Percentiles rank a stretch among this genome's conserved stretches.
phyloP scores from a whole-genome alignment of 2,797 vertebrate species.

The Nannoperca australis region DNA sequence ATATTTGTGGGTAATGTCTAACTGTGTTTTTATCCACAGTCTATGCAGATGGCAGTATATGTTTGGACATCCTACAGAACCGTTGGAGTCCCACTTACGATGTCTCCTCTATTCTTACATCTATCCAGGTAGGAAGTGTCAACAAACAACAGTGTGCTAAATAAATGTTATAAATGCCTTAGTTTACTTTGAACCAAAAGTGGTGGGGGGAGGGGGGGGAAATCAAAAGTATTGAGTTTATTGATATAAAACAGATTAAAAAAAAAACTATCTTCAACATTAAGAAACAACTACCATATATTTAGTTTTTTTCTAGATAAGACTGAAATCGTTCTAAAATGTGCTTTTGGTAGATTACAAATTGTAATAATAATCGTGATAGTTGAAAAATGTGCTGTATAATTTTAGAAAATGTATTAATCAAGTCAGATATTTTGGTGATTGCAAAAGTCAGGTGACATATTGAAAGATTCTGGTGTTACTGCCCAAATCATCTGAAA shows the following conservation, averaged over 20 bases:
- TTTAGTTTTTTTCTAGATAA: neutral
- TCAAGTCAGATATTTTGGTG: neutral
- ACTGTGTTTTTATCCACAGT: conserved; percentile 82
- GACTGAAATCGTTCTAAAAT: neutral
- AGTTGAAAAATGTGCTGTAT: neutral
- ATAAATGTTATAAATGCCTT: neutral
- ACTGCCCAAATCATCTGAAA: neutral
- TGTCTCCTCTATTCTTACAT: conserved; percentile 98
- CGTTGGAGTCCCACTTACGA: conserved; percentile 99
- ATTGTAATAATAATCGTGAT: neutral
- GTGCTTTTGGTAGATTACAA: neutral
- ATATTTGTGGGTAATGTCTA: conserved; percentile 5
- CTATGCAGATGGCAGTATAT: conserved; percentile 99
- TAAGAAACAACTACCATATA: neutral
- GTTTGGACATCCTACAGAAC: conserved; percentile 99
- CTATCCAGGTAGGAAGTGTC: conserved; percentile 91
- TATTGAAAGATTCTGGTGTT: too few relatives aligned
- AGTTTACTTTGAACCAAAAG: neutral
- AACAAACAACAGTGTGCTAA: neutral
- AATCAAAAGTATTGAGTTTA: neutral
- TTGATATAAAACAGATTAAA: neutral
- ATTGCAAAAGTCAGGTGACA: neutral
- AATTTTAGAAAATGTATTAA: neutral
- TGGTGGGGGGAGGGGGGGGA: too few relatives aligned
- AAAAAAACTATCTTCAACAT: neutral